Conservation (phyloP, 2,888 invertebrate species). For the Sesia apiformis region DNA sequence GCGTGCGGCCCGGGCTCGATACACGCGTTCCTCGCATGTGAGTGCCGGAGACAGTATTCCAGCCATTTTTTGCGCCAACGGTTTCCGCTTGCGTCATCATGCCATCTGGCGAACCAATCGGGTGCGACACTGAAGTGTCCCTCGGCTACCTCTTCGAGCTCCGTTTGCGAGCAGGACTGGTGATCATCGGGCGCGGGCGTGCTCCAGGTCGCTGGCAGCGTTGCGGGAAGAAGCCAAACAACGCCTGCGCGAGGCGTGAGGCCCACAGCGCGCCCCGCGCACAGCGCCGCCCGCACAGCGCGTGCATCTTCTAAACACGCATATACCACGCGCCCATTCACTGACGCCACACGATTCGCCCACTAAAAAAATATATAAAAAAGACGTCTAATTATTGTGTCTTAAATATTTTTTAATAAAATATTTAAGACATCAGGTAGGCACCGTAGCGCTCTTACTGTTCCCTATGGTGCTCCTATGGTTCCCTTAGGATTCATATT, state of each 20-base stretch:
- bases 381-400: no score
- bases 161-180: slow-evolving; percentile 63
- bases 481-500: no score
- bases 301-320: slow-evolving; percentile 84
- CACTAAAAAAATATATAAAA: slow-evolving; percentile 24
- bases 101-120: slow-evolving; percentile 21
- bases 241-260: slow-evolving; percentile 83
- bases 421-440: no score
- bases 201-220: slow-evolving; percentile 80
- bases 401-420: no score
- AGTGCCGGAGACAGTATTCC: slow-evolving; percentile 5
- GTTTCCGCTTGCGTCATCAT: background rate
- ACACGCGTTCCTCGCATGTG: slow-evolving; percentile 11
- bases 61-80: slow-evolving; percentile 19
- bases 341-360: slow-evolving; percentile 30
- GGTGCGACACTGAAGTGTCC: slow-evolving; percentile 36
- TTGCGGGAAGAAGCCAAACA: slow-evolving; percentile 90
- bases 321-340: slow-evolving; percentile 82
- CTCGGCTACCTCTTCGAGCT: slow-evolving; percentile 24
- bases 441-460: no score
- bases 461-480: no score
- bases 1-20: slow-evolving; percentile 25
- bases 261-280: slow-evolving; percentile 82
- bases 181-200: slow-evolving; percentile 74
- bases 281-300: slow-evolving; percentile 84